Conservation (phyloP, 2,888 invertebrate genomes). For the Aporophyla lueneburgensis region DNA sequence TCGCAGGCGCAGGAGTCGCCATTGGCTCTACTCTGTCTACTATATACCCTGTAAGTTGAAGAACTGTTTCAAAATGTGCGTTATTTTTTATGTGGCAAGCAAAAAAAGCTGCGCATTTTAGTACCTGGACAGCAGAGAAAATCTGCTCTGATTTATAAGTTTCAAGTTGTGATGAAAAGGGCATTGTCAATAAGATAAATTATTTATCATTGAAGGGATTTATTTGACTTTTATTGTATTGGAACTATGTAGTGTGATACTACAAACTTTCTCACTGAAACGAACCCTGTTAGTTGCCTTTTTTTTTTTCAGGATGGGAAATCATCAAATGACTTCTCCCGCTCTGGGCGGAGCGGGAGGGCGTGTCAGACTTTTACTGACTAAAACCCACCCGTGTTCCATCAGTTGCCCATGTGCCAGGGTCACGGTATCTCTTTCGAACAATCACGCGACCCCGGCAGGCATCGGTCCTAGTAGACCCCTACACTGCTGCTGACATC, state of each 20-base stretch:
- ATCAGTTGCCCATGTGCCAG: no score
- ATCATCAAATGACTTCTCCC: no score
- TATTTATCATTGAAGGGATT: slow-evolving; percentile 13
- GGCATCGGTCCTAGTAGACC: no score
- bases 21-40: slow-evolving; percentile 83
- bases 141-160: slow-evolving; percentile 5
- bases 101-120: not conserved
- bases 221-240: slow-evolving; percentile 36
- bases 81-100: not conserved
- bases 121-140: not conserved
- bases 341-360: no score
- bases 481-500: no score
- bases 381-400: no score
- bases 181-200: slow-evolving; percentile 12
- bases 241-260: not conserved
- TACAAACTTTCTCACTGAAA: not conserved
- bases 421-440: no score
- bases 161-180: slow-evolving; percentile 16
- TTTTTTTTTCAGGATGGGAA: no score
- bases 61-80: not conserved
- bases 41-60: slow-evolving; percentile 61
- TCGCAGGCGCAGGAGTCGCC: slow-evolving; percentile 77
- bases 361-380: no score
- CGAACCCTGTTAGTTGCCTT: not conserved
- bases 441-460: no score